Conservation (phyloP, 1,140 invertebrate species). For the Euborellia annulipes region DNA sequence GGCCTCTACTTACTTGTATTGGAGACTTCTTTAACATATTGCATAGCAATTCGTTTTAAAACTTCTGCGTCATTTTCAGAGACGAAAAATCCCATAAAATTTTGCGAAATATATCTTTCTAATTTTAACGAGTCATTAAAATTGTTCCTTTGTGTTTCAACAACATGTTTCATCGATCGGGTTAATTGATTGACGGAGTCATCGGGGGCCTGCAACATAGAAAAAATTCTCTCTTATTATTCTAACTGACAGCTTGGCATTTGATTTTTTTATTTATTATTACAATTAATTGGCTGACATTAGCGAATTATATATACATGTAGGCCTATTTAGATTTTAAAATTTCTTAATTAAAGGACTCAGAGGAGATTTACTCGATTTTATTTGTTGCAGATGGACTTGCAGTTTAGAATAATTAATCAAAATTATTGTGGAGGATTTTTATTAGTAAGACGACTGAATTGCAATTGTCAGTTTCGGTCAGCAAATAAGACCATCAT, state of each 20-base stretch:
- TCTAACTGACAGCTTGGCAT: neutral
- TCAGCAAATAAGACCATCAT: too few species aligned
- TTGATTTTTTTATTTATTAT: neutral
- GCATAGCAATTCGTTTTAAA: constrained; percentile 52
- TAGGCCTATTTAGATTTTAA: too few species aligned
- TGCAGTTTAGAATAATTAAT: too few species aligned
- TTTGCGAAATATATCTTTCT: constrained; percentile 65
- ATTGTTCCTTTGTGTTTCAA: constrained; percentile 39
- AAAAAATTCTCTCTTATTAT: neutral
- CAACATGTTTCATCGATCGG: constrained; percentile 45
- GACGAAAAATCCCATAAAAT: constrained; percentile 77
- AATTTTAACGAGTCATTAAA: constrained; percentile 44
- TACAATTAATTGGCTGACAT: neutral
- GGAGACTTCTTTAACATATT: constrained; percentile 60
- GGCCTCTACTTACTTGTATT: constrained; percentile 54
- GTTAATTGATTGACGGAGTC: constrained; percentile 47
- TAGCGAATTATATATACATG: neutral
- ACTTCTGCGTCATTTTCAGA: constrained; percentile 58
- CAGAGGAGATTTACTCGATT: too few species aligned
- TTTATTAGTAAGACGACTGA: too few species aligned
- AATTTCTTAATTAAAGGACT: too few species aligned
- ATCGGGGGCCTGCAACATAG: constrained; percentile 46
- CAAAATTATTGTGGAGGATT: too few species aligned
- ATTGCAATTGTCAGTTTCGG: too few species aligned
- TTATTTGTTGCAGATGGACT: too few species aligned